These are phyloP conservation scores for Babyrousa celebensis DNA, from an alignment of 2,797 vertebrate species.

Conservation along the genomic window DNA sequence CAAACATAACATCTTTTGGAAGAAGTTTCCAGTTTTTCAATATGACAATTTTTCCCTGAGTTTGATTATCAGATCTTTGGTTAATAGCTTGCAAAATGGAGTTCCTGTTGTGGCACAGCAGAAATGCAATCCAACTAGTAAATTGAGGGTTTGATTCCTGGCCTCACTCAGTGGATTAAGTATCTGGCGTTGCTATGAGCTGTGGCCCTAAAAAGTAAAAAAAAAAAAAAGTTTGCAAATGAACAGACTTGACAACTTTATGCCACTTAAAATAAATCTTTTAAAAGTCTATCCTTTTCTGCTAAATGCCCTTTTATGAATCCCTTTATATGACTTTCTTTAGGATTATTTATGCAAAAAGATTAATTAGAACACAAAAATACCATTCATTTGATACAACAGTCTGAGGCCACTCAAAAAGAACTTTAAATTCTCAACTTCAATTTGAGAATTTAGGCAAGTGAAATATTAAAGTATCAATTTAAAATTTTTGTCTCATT, in stretches of 20 bases:
- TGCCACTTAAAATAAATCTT: constrained; percentile 23
- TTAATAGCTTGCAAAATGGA: not conserved
- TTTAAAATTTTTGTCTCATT: constrained; percentile 5
- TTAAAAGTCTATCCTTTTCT: constrained; percentile 22
- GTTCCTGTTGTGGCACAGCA: too few relatives aligned
- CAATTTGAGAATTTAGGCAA: not conserved
- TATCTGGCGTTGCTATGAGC: too few relatives aligned
- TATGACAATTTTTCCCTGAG: not conserved
- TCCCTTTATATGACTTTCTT: constrained; percentile 1
- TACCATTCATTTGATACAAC: constrained; percentile 21
- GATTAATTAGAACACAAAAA: not conserved
- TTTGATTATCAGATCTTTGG: constrained; percentile 30
- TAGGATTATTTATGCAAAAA: not conserved
- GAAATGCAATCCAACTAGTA: too few relatives aligned
- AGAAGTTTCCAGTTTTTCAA: constrained; percentile 43
- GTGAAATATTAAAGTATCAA: constrained; percentile 4
- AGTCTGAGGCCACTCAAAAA: constrained; percentile 28
- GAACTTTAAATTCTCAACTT: constrained; percentile 6
- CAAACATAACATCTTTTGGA: not conserved
- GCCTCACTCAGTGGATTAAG: too few relatives aligned
- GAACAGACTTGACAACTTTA: constrained; percentile 33
- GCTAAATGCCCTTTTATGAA: not conserved
- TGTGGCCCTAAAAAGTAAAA: too few relatives aligned
- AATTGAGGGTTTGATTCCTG: too few relatives aligned
- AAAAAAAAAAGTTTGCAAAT: not conserved